Percentiles rank a stretch among this genome's conserved stretches.
These are phyloP conservation scores for Myopa testacea DNA, from an alignment of 2,888 invertebrate species.

Conservation along the genomic window DNA sequence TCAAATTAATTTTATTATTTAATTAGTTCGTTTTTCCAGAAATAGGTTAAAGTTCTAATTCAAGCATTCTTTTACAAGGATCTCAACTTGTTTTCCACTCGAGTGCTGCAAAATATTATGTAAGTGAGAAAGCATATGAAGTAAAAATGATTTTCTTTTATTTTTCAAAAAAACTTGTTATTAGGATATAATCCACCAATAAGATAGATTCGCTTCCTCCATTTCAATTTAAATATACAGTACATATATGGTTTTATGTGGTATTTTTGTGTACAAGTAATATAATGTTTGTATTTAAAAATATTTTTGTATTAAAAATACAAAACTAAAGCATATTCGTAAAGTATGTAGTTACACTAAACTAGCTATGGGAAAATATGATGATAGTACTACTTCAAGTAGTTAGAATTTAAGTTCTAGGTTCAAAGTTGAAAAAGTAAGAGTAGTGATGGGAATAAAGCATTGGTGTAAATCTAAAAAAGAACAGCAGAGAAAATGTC, in stretches of 20 bases:
- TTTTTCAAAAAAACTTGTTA: constrained; percentile 15
- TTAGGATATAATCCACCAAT: constrained; percentile 18
- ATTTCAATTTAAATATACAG: constrained; percentile 12
- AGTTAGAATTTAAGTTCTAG: constrained; percentile 11
- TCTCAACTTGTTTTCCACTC: too few relatives aligned
- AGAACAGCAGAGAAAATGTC: neutral
- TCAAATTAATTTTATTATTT: neutral
- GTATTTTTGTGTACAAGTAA: constrained; percentile 32
- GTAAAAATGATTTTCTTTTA: constrained; percentile 15
- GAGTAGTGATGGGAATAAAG: neutral
- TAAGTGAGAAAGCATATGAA: neutral
- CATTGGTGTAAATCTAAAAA: constrained; percentile 24
- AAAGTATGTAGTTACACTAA: constrained; percentile 24
- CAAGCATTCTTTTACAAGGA: too few relatives aligned
- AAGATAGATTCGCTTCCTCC: neutral
- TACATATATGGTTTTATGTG: constrained; percentile 23
- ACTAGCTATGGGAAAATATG: constrained; percentile 24
- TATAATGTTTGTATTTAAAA: constrained; percentile 21
- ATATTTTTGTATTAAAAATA: constrained; percentile 24
- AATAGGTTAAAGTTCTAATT: too few relatives aligned
- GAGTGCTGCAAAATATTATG: neutral
- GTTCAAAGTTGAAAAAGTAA: constrained; percentile 1
- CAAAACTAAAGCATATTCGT: constrained; percentile 25
- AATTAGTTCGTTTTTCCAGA: neutral
- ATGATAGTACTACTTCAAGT: constrained; percentile 25